Percentiles rank a stretch among this genome's conserved stretches.
phyloP scores from a whole-genome alignment of 1,140 invertebrate genomes.

The Drosophila persimilis region DNA sequence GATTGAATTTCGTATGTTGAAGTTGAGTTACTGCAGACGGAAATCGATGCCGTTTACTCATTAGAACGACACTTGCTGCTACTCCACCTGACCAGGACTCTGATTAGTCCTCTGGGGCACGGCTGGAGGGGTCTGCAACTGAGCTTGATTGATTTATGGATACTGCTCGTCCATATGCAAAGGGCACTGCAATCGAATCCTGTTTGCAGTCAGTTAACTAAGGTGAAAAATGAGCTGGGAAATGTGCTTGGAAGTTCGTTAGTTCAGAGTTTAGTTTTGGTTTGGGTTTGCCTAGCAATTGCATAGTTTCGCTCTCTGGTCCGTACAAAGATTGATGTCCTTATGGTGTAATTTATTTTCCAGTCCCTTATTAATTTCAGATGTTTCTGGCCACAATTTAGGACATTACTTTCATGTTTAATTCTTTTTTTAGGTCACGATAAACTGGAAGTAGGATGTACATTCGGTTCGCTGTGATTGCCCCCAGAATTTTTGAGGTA shows the following conservation, averaged over 20 bases:
- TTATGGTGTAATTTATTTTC: neutral
- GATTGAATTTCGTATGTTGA: slow-evolving; percentile 65
- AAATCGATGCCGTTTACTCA: slow-evolving; percentile 75
- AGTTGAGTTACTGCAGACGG: slow-evolving; percentile 76
- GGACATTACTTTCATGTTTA: slow-evolving; percentile 16
- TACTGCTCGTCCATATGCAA: slow-evolving; percentile 28
- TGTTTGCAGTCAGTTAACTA: slow-evolving; percentile 50
- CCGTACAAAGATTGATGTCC: neutral
- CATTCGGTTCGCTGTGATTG: no score
- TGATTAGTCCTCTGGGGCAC: slow-evolving; percentile 28
- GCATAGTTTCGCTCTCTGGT: neutral
- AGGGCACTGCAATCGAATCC: slow-evolving; percentile 30
- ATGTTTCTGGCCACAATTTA: neutral
- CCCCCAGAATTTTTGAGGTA: no score
- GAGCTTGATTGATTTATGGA: slow-evolving; percentile 55
- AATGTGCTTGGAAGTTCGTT: slow-evolving; percentile 38
- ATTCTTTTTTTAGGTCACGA: neutral
- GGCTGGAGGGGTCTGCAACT: slow-evolving; percentile 8
- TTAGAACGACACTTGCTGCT: slow-evolving; percentile 44
- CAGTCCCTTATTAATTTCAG: neutral
- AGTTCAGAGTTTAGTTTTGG: neutral
- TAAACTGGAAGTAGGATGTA: no score
- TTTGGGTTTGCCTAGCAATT: neutral
- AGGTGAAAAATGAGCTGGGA: slow-evolving; percentile 59
- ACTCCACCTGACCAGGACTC: slow-evolving; percentile 9